These are phyloP conservation scores for Actenoides hombroni DNA, from an alignment of 2,113 vertebrate genomes.

Conservation along the genomic window DNA sequence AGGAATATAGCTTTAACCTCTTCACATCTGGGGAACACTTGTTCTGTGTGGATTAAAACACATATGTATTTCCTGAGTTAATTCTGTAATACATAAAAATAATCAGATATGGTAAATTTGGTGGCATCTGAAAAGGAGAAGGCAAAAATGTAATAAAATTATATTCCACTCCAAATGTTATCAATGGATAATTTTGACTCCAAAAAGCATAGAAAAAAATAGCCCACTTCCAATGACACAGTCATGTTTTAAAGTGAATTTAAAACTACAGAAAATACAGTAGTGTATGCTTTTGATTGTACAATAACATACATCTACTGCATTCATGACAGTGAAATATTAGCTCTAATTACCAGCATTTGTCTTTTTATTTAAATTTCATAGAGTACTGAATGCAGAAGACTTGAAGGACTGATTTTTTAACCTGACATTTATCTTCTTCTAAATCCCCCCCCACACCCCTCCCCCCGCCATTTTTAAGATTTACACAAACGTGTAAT, in stretches of 20 bases:
- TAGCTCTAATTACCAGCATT: background rate
- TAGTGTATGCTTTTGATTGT: background rate
- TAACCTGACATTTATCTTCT: background rate
- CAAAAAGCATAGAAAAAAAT: background rate
- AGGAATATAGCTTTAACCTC: background rate
- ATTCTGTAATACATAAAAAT: background rate
- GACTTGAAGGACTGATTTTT: background rate
- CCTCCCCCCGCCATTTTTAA: background rate
- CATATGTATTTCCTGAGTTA: conserved; percentile 14
- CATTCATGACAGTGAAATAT: background rate
- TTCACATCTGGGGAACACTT: background rate
- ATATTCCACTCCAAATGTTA: background rate
- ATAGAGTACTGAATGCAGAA: background rate
- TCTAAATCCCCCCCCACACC: background rate
- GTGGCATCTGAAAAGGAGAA: background rate
- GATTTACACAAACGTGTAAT: background rate
- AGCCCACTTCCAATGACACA: background rate
- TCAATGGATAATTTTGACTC: background rate
- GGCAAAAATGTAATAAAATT: background rate
- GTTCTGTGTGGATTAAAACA: background rate
- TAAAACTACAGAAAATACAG: background rate
- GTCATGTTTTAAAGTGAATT: background rate
- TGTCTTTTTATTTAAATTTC: background rate
- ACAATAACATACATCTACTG: background rate
- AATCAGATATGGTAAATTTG: background rate